Evolutionary conservation across 2,113 vertebrate genomes (phyloP).

Genomic region (Lanius ludovicianus): DNA sequence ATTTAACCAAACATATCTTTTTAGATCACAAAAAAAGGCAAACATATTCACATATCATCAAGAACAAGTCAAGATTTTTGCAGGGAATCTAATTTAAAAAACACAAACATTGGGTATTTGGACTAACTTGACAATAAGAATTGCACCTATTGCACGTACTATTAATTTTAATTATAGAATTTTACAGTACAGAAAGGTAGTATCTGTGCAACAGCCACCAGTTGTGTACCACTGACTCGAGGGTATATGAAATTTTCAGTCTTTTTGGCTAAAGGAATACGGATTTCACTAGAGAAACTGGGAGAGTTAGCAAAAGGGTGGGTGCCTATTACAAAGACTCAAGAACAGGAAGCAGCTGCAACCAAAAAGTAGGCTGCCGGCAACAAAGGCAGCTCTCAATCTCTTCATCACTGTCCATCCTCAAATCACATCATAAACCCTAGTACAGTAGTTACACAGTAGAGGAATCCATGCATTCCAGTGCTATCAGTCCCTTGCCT

Average conservation of each 20-base stretch:
- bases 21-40: background rate
- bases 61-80: background rate
- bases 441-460: accelerated
- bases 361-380: background rate
- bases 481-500: background rate
- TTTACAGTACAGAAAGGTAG: background rate
- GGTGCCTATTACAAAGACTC: background rate
- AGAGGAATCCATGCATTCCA: background rate
- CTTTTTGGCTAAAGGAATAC: background rate
- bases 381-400: background rate
- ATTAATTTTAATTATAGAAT: background rate
- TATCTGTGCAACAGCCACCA: background rate
- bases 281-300: background rate
- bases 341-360: background rate
- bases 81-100: background rate
- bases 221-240: background rate
- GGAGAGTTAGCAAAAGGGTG: background rate
- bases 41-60: background rate
- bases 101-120: background rate
- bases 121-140: background rate
- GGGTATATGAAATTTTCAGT: background rate
- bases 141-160: background rate
- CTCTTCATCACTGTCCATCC: background rate
- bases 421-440: background rate
- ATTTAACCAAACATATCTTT: background rate